A percentile compares a stretch with the other conserved stretches of the same genome.
These are phyloP conservation scores for Eristalis tenax DNA, from an alignment of 2,888 invertebrate species.

Conservation along the genomic window DNA sequence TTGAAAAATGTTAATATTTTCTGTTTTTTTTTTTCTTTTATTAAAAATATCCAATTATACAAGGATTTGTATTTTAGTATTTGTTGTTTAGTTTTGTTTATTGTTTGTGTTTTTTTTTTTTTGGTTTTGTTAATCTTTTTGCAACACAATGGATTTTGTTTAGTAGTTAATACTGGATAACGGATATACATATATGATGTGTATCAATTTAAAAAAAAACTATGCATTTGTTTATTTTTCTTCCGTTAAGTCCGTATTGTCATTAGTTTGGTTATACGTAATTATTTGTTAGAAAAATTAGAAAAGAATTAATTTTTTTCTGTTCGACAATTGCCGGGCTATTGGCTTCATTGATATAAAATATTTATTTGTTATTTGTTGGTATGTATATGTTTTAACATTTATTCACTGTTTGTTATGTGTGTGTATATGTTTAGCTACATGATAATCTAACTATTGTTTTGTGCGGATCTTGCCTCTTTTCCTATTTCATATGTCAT, in stretches of 20 bases:
- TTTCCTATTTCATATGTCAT: background rate
- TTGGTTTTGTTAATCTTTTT: too few species aligned
- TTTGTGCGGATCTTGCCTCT: constrained; percentile 59
- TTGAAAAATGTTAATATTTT: constrained; percentile 10
- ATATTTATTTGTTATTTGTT: constrained; percentile 50
- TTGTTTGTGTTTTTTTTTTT: constrained; percentile 19
- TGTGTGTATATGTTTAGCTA: constrained; percentile 20
- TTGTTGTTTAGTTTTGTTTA: background rate
- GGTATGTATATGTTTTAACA: constrained; percentile 32
- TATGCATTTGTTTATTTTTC: constrained; percentile 22
- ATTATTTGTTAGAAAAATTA: constrained; percentile 29
- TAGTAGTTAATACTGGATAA: constrained; percentile 25
- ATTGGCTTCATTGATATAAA: constrained; percentile 55
- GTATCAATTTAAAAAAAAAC: constrained; percentile 29
- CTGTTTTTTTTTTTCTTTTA: background rate
- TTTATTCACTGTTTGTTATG: constrained; percentile 37
- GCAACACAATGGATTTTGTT: background rate
- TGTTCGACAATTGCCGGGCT: constrained; percentile 48
- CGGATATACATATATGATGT: constrained; percentile 31
- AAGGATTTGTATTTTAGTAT: background rate
- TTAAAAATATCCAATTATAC: constrained; percentile 42
- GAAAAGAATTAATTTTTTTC: constrained; percentile 11
- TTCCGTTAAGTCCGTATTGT: constrained; percentile 59
- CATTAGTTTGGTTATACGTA: constrained; percentile 65
- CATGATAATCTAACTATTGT: constrained; percentile 47